phyloP scores from a whole-genome alignment of 1,140 invertebrate species.

The Drosophila rufa region DNA sequence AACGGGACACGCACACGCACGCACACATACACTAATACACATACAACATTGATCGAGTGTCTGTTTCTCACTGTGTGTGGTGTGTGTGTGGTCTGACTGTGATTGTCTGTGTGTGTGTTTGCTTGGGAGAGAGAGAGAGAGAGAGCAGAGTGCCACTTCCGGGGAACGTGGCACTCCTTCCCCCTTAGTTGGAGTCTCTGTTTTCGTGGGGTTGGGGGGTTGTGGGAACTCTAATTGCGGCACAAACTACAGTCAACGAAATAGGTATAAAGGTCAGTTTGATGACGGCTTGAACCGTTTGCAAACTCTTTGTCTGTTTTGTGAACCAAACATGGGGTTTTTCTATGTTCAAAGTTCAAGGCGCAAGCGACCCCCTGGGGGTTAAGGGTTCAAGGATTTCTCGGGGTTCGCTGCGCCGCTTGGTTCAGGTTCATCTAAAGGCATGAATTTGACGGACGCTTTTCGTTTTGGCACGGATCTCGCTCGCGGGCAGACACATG shows the following conservation, averaged over 20 bases:
- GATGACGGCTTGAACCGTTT: constrained; percentile 23
- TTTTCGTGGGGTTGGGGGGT: not conserved
- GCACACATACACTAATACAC: constrained; percentile 72
- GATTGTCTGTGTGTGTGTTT: constrained; percentile 19
- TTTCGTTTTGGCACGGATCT: constrained; percentile 84
- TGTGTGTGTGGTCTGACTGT: constrained; percentile 31
- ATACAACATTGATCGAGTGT: constrained; percentile 75
- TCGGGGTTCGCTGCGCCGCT: constrained; percentile 39
- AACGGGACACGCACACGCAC: constrained; percentile 54
- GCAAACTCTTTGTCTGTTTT: constrained; percentile 36
- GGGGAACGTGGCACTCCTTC: constrained; percentile 1
- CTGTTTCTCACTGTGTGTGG: constrained; percentile 8
- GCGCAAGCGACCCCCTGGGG: constrained; percentile 30
- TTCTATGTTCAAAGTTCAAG: constrained; percentile 7
- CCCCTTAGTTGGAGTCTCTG: not conserved
- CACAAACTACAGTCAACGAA: constrained; percentile 85
- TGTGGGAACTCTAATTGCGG: constrained; percentile 61
- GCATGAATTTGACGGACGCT: constrained; percentile 85
- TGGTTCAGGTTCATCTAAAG: constrained; percentile 85
- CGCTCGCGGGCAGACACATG: constrained; percentile 57
- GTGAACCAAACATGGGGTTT: constrained; percentile 37
- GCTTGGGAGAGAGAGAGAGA: not conserved
- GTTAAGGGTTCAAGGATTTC: not conserved
- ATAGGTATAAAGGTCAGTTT: constrained; percentile 85
- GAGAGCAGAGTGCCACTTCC: constrained; percentile 13